phyloP scores from a whole-genome alignment of 2,888 invertebrate species.

The Diabrotica balteata region DNA sequence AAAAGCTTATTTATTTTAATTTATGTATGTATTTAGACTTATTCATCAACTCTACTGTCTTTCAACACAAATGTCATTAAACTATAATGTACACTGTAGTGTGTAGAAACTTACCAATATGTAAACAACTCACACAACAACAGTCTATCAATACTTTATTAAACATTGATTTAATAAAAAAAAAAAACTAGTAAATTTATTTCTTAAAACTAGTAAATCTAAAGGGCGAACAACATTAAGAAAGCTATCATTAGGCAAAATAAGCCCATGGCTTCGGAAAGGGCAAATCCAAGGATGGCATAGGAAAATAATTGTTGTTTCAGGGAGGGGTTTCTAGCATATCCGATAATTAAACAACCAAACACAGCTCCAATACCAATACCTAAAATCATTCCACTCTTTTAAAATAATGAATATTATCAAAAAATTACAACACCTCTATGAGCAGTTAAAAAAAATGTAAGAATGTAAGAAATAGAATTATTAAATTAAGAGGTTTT shows the following conservation, averaged over 20 bases:
- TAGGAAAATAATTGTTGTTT: conserved; percentile 98
- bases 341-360: conserved; percentile 94
- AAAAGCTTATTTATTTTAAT: no score
- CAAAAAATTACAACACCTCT: conserved; percentile 2
- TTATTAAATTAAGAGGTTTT: no score
- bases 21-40: no score
- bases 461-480: no score
- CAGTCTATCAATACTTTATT: no score
- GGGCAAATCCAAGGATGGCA: conserved; percentile 96
- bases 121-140: no score
- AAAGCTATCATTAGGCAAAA: conserved; percentile 99
- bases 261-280: conserved; percentile 98
- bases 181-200: conserved; percentile 26
- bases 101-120: no score
- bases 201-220: conserved; percentile 66
- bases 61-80: no score
- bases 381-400: conserved; percentile 66
- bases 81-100: no score
- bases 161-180: no score
- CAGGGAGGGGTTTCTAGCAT: conserved; percentile 94
- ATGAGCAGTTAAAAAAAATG: no score
- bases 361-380: conserved; percentile 98
- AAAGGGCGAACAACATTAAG: conserved; percentile 94
- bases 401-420: conserved; percentile 4
- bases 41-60: no score